phyloP scores from a whole-genome alignment of 2,888 invertebrate species.

The Synergus laeviventris region DNA sequence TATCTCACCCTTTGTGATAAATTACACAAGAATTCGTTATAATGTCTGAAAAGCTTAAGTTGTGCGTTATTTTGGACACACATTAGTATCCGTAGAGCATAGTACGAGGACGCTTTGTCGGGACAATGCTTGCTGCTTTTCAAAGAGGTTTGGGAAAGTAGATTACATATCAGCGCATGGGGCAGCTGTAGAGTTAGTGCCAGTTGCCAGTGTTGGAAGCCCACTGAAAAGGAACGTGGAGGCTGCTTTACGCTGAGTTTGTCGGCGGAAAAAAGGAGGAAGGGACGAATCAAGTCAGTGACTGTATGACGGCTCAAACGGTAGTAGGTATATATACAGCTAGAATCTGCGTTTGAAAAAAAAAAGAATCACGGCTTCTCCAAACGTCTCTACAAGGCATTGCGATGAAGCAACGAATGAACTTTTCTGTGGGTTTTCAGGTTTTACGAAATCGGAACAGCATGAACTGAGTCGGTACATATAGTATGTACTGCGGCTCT shows the following conservation, averaged over 20 bases:
- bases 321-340: background rate
- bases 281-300: conserved; percentile 43
- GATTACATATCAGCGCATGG: conserved; percentile 64
- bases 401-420: background rate
- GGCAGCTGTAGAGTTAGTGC: conserved; percentile 42
- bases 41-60: conserved; percentile 16
- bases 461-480: background rate
- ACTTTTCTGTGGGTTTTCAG: background rate
- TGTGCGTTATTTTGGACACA: conserved; percentile 14
- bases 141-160: conserved; percentile 62
- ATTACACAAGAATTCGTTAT: conserved; percentile 50
- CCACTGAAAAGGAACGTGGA: conserved; percentile 47
- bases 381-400: background rate
- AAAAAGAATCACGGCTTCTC: background rate
- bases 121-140: conserved; percentile 50
- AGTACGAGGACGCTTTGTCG: conserved; percentile 47
- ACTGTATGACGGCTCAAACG: conserved; percentile 20
- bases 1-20: conserved; percentile 8
- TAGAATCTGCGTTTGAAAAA: conserved; percentile 3
- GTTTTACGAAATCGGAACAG: background rate
- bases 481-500: no score
- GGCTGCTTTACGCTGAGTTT: conserved; percentile 46
- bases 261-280: conserved; percentile 42
- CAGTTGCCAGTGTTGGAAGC: conserved; percentile 40
- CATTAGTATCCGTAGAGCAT: background rate